phyloP scores from a whole-genome alignment of 2,888 invertebrate genomes.

The Philonicus albiceps region DNA sequence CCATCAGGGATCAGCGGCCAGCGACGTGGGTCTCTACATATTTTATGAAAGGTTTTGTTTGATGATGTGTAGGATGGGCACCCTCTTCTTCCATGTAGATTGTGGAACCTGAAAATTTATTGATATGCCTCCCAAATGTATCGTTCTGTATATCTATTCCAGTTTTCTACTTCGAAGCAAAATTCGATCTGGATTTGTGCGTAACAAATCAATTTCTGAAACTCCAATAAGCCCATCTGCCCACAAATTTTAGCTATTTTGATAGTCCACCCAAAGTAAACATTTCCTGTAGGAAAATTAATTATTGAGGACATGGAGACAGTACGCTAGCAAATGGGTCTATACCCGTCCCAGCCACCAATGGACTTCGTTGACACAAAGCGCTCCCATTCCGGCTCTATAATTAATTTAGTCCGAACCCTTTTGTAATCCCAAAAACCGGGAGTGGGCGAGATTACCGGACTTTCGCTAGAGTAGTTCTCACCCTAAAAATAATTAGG shows the following conservation, averaged over 20 bases:
- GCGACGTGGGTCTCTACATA: not conserved
- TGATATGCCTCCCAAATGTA: not conserved
- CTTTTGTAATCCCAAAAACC: not conserved
- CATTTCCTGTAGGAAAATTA: not conserved
- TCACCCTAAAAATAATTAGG: constrained; percentile 21
- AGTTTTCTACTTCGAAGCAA: not conserved
- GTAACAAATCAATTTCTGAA: not conserved
- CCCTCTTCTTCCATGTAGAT: not conserved
- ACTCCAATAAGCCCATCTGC: not conserved
- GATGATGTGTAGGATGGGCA: not conserved
- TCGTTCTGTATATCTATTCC: not conserved
- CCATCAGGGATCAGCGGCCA: not conserved
- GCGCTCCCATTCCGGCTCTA: not conserved
- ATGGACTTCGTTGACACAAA: not conserved
- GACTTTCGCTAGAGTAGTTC: constrained; percentile 1
- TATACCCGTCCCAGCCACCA: not conserved
- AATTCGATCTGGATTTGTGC: not conserved
- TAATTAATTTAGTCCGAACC: constrained; percentile 22
- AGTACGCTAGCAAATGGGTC: not conserved
- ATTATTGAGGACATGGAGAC: constrained; percentile 6
- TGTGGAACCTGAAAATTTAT: not conserved
- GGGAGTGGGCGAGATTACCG: not conserved
- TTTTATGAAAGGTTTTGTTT: constrained; percentile 19
- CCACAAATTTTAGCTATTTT: not conserved
- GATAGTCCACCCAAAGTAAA: not conserved